These are phyloP conservation scores for Phalera bucephala DNA, from an alignment of 2,888 invertebrate species.

Conservation along the genomic window DNA sequence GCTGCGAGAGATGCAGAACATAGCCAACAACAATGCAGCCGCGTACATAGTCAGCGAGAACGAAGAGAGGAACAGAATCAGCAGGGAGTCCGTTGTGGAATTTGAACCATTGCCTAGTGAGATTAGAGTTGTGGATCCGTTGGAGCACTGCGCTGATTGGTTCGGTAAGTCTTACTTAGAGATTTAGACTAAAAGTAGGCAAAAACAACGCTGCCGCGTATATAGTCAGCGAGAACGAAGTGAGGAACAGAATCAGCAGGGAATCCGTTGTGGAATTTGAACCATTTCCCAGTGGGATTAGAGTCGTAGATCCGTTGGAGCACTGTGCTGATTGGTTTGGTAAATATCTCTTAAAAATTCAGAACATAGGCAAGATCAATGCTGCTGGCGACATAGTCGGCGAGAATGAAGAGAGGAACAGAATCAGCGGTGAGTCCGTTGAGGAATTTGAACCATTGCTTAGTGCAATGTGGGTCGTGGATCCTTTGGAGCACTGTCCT, in stretches of 20 bases:
- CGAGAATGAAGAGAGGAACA: conserved; percentile 74
- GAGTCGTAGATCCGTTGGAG: conserved; percentile 64
- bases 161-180: conserved; percentile 55
- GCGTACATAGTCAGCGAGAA: conserved; percentile 79
- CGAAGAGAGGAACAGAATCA: conserved; percentile 69
- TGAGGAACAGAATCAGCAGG: conserved; percentile 65
- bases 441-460: too few species aligned
- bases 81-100: conserved; percentile 71
- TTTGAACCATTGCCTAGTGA: conserved; percentile 68
- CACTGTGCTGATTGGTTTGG: conserved; percentile 75
- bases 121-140: conserved; percentile 61
- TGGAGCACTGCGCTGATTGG: conserved; percentile 72
- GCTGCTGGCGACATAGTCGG: conserved; percentile 78
- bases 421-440: conserved; percentile 25
- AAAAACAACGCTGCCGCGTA: conserved; percentile 81
- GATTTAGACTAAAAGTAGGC: conserved; percentile 46
- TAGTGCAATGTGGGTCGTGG: conserved; percentile 52
- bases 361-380: conserved; percentile 82
- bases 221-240: conserved; percentile 78
- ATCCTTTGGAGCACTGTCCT: conserved; percentile 65
- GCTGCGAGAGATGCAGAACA: conserved; percentile 81
- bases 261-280: conserved; percentile 76
- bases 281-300: conserved; percentile 60
- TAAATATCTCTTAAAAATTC: conserved; percentile 38
- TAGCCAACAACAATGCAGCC: conserved; percentile 80